A percentile compares a stretch with the other conserved stretches of the same genome.
Conservation (phyloP, 2,888 invertebrate genomes). For the Nebria salina region DNA sequence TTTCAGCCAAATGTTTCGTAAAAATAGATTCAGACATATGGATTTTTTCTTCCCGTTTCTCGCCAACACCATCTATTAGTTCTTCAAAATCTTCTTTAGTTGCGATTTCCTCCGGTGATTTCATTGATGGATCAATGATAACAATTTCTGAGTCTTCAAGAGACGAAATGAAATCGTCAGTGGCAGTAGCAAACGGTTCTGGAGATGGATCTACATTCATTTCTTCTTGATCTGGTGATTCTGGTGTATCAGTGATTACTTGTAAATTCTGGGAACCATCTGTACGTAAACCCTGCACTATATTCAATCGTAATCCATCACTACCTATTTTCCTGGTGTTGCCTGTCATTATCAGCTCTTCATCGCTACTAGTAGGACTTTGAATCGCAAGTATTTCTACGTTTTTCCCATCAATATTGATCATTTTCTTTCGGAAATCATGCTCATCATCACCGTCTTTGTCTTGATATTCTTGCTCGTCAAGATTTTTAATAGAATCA, state of each 20-base stretch:
- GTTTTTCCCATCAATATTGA: conserved; percentile 54
- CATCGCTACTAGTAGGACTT: conserved; percentile 62
- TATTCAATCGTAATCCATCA: conserved; percentile 51
- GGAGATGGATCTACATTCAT: conserved; percentile 61
- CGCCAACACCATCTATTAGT: conserved; percentile 72
- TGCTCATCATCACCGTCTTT: conserved; percentile 59
- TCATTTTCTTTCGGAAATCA: conserved; percentile 55
- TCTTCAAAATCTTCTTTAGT: conserved; percentile 75
- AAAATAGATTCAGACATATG: conserved; percentile 56
- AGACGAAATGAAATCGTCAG: conserved; percentile 62
- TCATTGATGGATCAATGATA: conserved; percentile 69
- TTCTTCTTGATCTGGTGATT: conserved; percentile 67
- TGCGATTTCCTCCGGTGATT: conserved; percentile 72
- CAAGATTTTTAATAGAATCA: conserved; percentile 62
- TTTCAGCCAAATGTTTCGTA: conserved; percentile 58
- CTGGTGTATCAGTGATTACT: conserved; percentile 63
- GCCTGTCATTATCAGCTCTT: conserved; percentile 60
- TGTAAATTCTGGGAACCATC: conserved; percentile 53
- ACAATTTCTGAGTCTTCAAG: conserved; percentile 70
- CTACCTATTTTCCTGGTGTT: conserved; percentile 57
- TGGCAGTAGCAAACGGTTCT: conserved; percentile 60
- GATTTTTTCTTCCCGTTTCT: conserved; percentile 66
- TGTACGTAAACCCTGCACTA: conserved; percentile 61
- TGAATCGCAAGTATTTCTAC: conserved; percentile 58
- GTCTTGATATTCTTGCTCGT: conserved; percentile 60